A percentile compares a stretch with the other conserved stretches of the same genome.
phyloP scores from a whole-genome alignment of 1,140 invertebrate species.

The Macrotrachela quadricornifera region DNA sequence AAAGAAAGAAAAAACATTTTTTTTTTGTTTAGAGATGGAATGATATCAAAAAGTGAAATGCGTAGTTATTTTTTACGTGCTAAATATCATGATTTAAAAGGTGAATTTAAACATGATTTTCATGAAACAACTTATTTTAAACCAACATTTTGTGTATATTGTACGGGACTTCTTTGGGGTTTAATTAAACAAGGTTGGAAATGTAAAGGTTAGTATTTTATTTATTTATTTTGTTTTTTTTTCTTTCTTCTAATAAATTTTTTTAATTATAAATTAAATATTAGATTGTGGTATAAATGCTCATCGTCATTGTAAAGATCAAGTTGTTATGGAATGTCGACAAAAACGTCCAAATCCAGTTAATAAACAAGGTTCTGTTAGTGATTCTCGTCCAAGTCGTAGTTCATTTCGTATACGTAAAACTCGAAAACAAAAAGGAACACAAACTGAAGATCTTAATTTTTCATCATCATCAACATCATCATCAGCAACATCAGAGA shows the following conservation, averaged over 20 bases:
- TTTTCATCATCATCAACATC: no score
- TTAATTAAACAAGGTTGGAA: conserved; percentile 41
- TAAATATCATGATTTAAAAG: conserved; percentile 33
- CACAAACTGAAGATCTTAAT: conserved; percentile 2
- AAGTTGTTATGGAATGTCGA: conserved; percentile 35
- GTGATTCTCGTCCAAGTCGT: neutral
- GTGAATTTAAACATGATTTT: conserved; percentile 39
- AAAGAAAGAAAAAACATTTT: neutral
- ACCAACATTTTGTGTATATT: conserved; percentile 39
- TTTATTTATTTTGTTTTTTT: no score
- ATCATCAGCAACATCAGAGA: no score
- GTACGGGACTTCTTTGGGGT: conserved; percentile 39
- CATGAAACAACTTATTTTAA: conserved; percentile 40
- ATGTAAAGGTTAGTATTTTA: conserved; percentile 28
- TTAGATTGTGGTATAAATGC: conserved; percentile 34
- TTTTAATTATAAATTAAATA: no score
- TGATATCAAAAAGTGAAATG: conserved; percentile 37
- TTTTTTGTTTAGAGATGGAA: conserved; percentile 31
- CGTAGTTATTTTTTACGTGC: conserved; percentile 36
- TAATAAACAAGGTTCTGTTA: neutral
- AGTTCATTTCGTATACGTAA: neutral
- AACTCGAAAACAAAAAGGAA: conserved; percentile 7
- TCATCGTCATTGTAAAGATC: conserved; percentile 36
- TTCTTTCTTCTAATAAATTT: no score
- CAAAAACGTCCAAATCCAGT: neutral